phyloP scores from a whole-genome alignment of 2,113 vertebrate species.

The Stegastes partitus region DNA sequence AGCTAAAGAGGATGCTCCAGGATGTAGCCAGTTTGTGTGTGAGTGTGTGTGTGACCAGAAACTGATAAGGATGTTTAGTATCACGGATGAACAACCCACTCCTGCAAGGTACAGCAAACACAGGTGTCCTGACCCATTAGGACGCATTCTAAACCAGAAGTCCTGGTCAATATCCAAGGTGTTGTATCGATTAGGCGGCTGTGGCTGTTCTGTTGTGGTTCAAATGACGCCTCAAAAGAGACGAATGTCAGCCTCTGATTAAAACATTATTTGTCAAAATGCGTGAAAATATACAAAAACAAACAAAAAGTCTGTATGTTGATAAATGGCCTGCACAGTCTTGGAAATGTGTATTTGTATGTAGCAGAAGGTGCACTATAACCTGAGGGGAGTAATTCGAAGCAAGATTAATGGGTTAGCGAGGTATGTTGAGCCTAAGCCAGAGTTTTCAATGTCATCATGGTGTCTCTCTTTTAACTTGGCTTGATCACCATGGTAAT shows the following conservation, averaged over 20 bases:
- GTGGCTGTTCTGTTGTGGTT: slow-evolving; percentile 34
- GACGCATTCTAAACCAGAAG: slow-evolving; percentile 55
- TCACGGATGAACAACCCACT: slow-evolving; percentile 41
- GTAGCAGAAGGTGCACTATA: no score
- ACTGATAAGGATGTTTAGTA: slow-evolving; percentile 60
- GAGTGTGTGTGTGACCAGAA: slow-evolving; percentile 27
- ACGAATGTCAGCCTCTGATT: slow-evolving; percentile 19
- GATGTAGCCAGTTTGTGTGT: slow-evolving; percentile 12
- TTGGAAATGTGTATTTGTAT: no score
- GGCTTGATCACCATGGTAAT: no score
- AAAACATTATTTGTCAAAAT: slow-evolving; percentile 13
- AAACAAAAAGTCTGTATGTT: no score
- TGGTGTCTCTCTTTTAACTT: no score
- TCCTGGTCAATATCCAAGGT: slow-evolving; percentile 55
- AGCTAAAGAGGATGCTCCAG: slow-evolving; percentile 30
- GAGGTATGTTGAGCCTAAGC: no score
- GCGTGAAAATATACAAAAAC: no score
- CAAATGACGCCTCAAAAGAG: slow-evolving; percentile 24
- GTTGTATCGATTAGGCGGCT: slow-evolving; percentile 45
- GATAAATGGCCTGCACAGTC: no score
- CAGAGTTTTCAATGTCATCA: no score
- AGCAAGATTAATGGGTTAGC: no score
- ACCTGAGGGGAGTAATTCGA: no score
- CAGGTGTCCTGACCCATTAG: slow-evolving; percentile 59
- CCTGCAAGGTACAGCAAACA: slow-evolving; percentile 55